Conservation (phyloP, 1,140 invertebrate genomes). For the Zaprionus camerounensis region DNA sequence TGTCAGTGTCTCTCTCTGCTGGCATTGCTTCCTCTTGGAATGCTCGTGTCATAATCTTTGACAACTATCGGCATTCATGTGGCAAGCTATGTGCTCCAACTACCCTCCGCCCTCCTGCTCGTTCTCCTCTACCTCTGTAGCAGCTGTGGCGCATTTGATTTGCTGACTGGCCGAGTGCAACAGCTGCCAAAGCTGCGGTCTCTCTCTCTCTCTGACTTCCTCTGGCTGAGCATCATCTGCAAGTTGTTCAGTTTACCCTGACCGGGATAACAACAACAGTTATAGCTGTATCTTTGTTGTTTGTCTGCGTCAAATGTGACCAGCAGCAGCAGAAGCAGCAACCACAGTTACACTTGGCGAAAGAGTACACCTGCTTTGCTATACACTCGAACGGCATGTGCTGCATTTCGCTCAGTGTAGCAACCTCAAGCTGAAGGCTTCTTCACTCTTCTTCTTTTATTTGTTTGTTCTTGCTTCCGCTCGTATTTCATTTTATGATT, state of each 20-base stretch:
- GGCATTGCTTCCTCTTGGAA: constrained; percentile 45
- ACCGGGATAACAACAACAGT: constrained; percentile 18
- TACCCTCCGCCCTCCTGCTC: not conserved
- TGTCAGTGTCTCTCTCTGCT: not conserved
- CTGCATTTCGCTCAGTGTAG: not conserved
- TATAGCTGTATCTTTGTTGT: constrained; percentile 21
- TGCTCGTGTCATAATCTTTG: constrained; percentile 80
- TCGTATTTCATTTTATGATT: constrained; percentile 48
- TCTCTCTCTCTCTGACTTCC: constrained; percentile 15
- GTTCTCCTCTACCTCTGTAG: not conserved
- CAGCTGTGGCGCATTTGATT: constrained; percentile 66
- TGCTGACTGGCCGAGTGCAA: constrained; percentile 60
- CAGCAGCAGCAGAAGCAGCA: not conserved
- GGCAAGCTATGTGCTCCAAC: constrained; percentile 41
- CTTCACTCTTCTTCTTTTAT: constrained; percentile 6
- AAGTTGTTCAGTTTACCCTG: constrained; percentile 10
- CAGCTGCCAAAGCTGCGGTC: constrained; percentile 37
- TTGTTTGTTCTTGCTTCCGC: constrained; percentile 31
- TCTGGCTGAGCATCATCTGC: constrained; percentile 24
- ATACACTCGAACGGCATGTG: not conserved
- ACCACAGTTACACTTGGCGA: constrained; percentile 7
- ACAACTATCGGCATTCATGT: constrained; percentile 80
- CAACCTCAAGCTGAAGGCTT: not conserved
- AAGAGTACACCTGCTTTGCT: not conserved
- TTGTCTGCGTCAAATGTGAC: constrained; percentile 25